Percentiles rank a stretch among this genome's conserved stretches.
phyloP scores from a whole-genome alignment of 2,888 invertebrate species.

The Aleiodes alternator region DNA sequence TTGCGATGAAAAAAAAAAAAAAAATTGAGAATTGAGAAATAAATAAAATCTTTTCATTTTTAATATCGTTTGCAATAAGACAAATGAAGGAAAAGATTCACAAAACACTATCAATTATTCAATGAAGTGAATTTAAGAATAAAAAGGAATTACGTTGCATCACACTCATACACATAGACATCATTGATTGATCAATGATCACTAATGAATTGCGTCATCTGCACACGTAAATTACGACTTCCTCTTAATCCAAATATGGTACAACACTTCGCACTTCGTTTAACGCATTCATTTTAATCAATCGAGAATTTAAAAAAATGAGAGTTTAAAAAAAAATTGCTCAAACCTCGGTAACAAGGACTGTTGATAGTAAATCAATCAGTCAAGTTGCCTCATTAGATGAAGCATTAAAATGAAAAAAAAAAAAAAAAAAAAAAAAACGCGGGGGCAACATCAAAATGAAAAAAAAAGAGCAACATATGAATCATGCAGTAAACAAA shows the following conservation, averaged over 20 bases:
- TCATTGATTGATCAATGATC: background rate
- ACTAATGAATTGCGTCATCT: slow-evolving; percentile 19
- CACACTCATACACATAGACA: background rate
- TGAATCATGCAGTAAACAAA: slow-evolving; percentile 39
- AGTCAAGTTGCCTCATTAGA: background rate
- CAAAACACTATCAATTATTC: background rate
- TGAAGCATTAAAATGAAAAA: too few species aligned
- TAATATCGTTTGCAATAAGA: too few species aligned
- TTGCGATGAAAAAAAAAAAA: background rate
- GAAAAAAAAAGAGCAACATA: too few species aligned
- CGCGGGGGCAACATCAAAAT: too few species aligned
- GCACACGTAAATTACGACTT: slow-evolving; percentile 32
- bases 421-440: too few species aligned
- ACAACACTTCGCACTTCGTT: slow-evolving; percentile 6
- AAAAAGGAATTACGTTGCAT: too few species aligned
- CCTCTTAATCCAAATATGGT: slow-evolving; percentile 20
- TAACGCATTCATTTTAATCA: slow-evolving; percentile 24
- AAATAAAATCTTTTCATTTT: slow-evolving; percentile 12
- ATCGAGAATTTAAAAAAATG: background rate
- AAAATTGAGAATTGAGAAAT: slow-evolving; percentile 1
- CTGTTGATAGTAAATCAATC: slow-evolving; percentile 23
- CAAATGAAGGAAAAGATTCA: background rate
- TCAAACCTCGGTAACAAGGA: background rate
- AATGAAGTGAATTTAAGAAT: background rate
- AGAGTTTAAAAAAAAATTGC: background rate